Conservation (phyloP, 1,140 invertebrate species). For the Sarcophaga peregrina region DNA sequence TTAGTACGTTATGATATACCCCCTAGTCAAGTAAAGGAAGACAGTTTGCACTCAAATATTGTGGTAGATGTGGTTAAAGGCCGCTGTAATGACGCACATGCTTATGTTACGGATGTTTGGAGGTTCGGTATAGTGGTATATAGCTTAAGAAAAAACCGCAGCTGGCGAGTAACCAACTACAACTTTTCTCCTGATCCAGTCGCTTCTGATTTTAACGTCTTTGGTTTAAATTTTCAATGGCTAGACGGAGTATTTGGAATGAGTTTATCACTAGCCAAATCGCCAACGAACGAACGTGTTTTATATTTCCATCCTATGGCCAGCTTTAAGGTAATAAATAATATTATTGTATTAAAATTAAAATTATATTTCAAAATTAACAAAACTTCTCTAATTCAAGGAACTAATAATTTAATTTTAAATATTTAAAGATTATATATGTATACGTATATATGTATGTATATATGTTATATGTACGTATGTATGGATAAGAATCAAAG, state of each 20-base stretch:
- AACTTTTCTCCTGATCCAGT: conserved; percentile 83
- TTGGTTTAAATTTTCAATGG: conserved; percentile 83
- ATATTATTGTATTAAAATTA: too few relatives aligned
- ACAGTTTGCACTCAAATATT: conserved; percentile 81
- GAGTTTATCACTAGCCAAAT: conserved; percentile 71
- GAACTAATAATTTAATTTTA: not conserved
- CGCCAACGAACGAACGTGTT: conserved; percentile 69
- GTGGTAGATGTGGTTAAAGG: conserved; percentile 74
- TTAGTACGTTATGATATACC: conserved; percentile 75
- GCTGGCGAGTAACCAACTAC: conserved; percentile 80
- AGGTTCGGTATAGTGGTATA: conserved; percentile 79
- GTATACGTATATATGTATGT: not conserved
- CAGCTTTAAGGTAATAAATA: conserved; percentile 70
- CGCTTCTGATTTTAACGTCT: conserved; percentile 75
- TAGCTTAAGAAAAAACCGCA: conserved; percentile 72
- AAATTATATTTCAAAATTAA: too few relatives aligned
- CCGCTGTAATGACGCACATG: conserved; percentile 75
- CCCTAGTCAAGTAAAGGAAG: conserved; percentile 73
- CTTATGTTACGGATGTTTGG: conserved; percentile 82
- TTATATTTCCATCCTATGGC: conserved; percentile 85
- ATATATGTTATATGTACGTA: not conserved
- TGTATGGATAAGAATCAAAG: not conserved
- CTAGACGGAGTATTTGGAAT: conserved; percentile 84
- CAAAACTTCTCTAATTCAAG: too few relatives aligned
- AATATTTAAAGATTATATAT: not conserved